Evolutionary conservation across 2,888 invertebrate species (phyloP), one percentile per base, ranked within the genome.

Genomic region (Tachina grossa): DNA sequence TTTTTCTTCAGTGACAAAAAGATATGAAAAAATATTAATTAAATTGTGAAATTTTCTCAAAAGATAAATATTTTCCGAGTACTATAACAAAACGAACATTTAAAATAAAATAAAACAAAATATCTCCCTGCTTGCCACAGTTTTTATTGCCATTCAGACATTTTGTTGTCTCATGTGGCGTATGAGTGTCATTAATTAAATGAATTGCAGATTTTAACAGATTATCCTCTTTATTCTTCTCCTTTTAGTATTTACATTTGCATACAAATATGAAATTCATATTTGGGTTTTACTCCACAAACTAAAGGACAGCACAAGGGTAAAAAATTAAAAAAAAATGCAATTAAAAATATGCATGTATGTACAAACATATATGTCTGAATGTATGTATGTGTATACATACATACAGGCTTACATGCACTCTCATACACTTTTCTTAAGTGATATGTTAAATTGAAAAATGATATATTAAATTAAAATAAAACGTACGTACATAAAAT

Each of bases 161-260:
- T 81, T 81, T 71, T 71, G 63, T 78, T 81, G 77, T 82, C 81
- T 68, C 72, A 78, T 85, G 81, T 85, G 81, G 74, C 81, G 63
- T 85, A 78, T 81, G 84, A 85, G 84, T 85, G 81, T 63, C 69
- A 85, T 85, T 85, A 85, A 85, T 82, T 85, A 81, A 85, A 85
- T 81, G 68, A 72, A 81, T 68, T 78, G 51, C 68, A 74, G 68
- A 72, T 81, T 82, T 77, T 69, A 77, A 72, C 71, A 83, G 83
- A 72, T 83, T 83, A 81, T 75, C 68, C 53, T 74, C 57, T 51
- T 53, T 81, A 53, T 81, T 53, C 19, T 75, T 68, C 13, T 75
- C 22, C 53, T 59, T 68, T 53, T 53, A 11, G 3, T 55, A 39
- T 66, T 59, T 55, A 41, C 63, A 69, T 79, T 74, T 68, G 47